Base-by-base conservation (phyloP, 2,113 vertebrate species). In the Leucopternis melanops region DNA sequence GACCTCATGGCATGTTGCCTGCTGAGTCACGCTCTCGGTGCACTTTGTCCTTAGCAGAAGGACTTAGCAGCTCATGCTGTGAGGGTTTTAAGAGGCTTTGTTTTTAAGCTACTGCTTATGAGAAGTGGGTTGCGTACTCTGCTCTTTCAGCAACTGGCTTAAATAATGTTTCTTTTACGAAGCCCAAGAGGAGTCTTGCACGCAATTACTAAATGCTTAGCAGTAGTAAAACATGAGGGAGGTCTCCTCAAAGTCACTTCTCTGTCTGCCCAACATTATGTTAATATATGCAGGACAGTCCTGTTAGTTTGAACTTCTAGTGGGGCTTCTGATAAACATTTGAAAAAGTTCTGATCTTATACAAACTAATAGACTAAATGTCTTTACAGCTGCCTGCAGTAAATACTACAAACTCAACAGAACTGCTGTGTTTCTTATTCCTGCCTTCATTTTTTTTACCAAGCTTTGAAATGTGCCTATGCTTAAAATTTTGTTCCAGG, bases 401-500 rank as follows among this genome's bases (percentile, higher is more conserved):
- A 75, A 80, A 79, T 67, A 11, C 13, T 29, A 5, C 21, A 32
- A 55, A 80, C 58, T 55, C 49, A 87, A 85, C 19, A 49, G 18
- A 69, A 59, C 42, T 61, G 1, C 22, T 16, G 4, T 54, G 17
- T 69, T 58, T 70, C 57, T 85, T 72, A 69, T 17, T 83, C 11
- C 38, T 73, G 44, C 63, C 55, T 79, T 72, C 19, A 44, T 63
- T 26, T 66, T 70, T 86, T 88, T 86, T 49, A 79, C 11, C 8
- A 59, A 65, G 19, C 22, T 90, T 88, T 87, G 61, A 89, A 67
- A 86, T 54, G 21, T 91, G 36, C 17, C 36, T 59, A 2, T 66
- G 18, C 58, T 80, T 61, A n/a, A 94, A 91, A 73, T 77, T 88
- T 93, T 90, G 17, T 97, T 96, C 52, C 96, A 99, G 99, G 99